Evolutionary conservation across 92 coral and sea anemone species (phyloP).

Genomic region (Palythoa caribaeorum): DNA sequence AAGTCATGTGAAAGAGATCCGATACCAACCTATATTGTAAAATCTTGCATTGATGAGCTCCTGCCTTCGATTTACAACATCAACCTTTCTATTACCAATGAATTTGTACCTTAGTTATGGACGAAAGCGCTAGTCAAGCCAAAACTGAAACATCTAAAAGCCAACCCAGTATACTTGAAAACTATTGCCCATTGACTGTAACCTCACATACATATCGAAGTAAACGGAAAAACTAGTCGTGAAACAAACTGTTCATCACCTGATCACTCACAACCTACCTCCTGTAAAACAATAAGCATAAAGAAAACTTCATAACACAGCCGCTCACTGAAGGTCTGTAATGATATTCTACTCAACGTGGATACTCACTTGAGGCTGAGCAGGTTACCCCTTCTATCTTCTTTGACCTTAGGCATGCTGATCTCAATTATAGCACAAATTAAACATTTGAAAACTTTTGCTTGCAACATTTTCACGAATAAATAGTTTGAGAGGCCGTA

Average conservation of each 20-base stretch:
- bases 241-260: slow-evolving; percentile 37
- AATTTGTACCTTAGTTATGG: slow-evolving; percentile 2
- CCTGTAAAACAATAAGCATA: slow-evolving; percentile 44
- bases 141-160: slow-evolving; percentile 24
- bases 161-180: slow-evolving; percentile 1
- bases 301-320: slow-evolving; percentile 27
- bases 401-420: slow-evolving; percentile 8
- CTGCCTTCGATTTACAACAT: slow-evolving; percentile 22
- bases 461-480: too few relatives aligned
- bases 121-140: slow-evolving; percentile 35
- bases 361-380: background rate
- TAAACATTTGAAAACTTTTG: too few relatives aligned
- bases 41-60: slow-evolving; percentile 32
- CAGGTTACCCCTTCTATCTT: slow-evolving; percentile 28
- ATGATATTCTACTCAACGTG: slow-evolving; percentile 38
- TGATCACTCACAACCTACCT: slow-evolving; percentile 5
- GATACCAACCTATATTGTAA: too few relatives aligned
- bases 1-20: too few relatives aligned
- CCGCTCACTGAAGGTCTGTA: slow-evolving; percentile 31
- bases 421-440: too few relatives aligned
- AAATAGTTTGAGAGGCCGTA: too few relatives aligned
- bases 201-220: slow-evolving; percentile 31
- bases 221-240: slow-evolving; percentile 26
- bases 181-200: slow-evolving; percentile 39
- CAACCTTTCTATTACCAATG: slow-evolving; percentile 27